Base-by-base conservation (phyloP, 2,113 vertebrate genomes). In the Polypterus senegalus region DNA sequence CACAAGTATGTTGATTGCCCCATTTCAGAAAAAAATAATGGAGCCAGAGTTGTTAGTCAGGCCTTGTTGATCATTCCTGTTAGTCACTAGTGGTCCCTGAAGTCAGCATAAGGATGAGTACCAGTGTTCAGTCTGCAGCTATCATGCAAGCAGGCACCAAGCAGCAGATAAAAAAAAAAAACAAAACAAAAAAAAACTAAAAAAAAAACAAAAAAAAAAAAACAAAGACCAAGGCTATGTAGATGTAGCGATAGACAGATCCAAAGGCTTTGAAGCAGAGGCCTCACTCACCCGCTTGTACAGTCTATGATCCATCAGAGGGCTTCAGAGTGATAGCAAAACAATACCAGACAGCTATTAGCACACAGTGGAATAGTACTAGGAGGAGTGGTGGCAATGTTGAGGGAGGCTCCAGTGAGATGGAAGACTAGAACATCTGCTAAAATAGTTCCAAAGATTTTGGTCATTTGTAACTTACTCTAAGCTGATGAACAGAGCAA, bases 281-380 rank as follows among this genome's bases (percentile, higher is more conserved):
- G 89, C 92, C 92, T 88, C 84, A 99, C 96, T 98, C 96, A 99
- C 96, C 96, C 94, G 92, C 93, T 92, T 93, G 94, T 92, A 99
- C 92, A 94, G 94, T 91, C 96, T 97, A 97, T 91, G 96, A 92
- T 99, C 96, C 96, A 93, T 91, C 92, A 98, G 95, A 85, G 96
- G 94, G 96, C 96, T 99, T 97, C 81, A 86, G 91, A 79, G 84
- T 83, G 86, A 92, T 87, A 90, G 94, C 91, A 93, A 98, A 95
- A 98, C 91, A 94, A 98, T 85, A 97, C 88, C 94, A 97, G 82
- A 98, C 81, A 97, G 91, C 92, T 92, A 97, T 98, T 98, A 97
- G 93, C 92, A 94, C 73, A 88, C 77, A 81, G 76, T 77, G 89
- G 71, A 76, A 69, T 82, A 75, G 73, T 79, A 76, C 78, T 77